Evolutionary conservation across 2,888 invertebrate species (phyloP).

Genomic region (Helleia helle): DNA sequence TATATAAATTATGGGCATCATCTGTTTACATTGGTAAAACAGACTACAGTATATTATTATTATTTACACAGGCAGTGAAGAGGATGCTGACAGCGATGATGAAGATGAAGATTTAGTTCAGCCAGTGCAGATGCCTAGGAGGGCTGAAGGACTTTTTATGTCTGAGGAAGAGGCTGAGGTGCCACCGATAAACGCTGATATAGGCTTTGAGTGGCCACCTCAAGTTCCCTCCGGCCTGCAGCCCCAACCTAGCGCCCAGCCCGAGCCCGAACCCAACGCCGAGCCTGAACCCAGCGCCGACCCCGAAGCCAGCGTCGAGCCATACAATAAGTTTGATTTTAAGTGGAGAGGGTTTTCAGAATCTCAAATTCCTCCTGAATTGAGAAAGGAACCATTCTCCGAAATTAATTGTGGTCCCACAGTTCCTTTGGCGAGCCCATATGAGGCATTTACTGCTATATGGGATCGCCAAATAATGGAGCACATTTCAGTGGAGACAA

Average conservation of each 20-base stretch:
- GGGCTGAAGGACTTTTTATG: conserved; percentile 5
- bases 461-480: conserved; percentile 28
- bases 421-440: conserved; percentile 7
- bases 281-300: not conserved
- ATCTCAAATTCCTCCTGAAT: conserved; percentile 6
- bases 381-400: conserved; percentile 9
- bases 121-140: not conserved
- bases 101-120: conserved; percentile 9
- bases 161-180: conserved; percentile 8
- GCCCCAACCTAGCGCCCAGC: conserved; percentile 5
- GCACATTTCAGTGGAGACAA: conserved; percentile 23
- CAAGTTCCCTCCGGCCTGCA: conserved; percentile 1
- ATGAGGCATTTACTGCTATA: conserved; percentile 15
- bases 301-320: too few relatives aligned
- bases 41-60: too few relatives aligned
- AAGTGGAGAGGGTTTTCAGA: conserved; percentile 7
- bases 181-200: conserved; percentile 3
- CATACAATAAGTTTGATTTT: conserved; percentile 9
- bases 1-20: too few relatives aligned
- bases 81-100: conserved; percentile 12
- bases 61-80: too few relatives aligned
- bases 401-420: conserved; percentile 11
- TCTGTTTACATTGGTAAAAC: too few relatives aligned
- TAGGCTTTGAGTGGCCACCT: conserved; percentile 10
- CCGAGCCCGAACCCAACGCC: too few relatives aligned